Evolutionary conservation across 2,113 vertebrate genomes (phyloP).

Genomic region (Butorides virescens): DNA sequence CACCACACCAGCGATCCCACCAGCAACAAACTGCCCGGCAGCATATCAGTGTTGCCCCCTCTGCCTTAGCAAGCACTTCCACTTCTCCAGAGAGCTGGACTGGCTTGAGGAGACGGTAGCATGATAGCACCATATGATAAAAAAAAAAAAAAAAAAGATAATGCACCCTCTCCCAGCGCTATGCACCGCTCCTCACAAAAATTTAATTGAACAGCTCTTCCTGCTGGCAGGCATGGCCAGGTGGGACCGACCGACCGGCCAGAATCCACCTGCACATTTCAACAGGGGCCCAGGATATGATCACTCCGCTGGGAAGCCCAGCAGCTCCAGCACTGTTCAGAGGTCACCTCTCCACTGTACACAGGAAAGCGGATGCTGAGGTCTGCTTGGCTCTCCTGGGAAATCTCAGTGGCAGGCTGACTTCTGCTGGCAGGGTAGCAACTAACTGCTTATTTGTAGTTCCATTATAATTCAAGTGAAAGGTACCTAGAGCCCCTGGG

Average conservation of each 20-base stretch:
- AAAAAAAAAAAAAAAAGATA: background rate
- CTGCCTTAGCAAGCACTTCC: background rate
- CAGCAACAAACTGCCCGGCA: background rate
- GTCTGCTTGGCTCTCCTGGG: background rate
- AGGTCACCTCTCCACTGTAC: background rate
- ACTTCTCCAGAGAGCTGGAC: background rate
- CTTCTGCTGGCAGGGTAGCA: background rate
- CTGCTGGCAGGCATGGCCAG: background rate
- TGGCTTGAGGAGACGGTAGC: background rate
- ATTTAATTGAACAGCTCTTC: background rate
- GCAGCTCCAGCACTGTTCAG: background rate
- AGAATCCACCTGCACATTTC: background rate
- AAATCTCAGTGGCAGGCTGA: background rate
- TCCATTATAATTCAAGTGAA: background rate
- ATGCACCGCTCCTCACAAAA: background rate
- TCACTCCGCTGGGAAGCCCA: background rate
- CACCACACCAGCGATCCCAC: background rate
- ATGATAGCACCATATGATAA: background rate
- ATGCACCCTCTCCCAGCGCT: background rate
- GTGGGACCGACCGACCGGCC: fast-evolving
- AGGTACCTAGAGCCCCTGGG: background rate
- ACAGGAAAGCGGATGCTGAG: background rate
- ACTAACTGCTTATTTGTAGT: background rate
- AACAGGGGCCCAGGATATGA: background rate
- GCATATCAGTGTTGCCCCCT: background rate